Evolutionary conservation across 2,888 invertebrate genomes (phyloP), one percentile per base, ranked within the genome.

Genomic region (Phengaris alcon): DNA sequence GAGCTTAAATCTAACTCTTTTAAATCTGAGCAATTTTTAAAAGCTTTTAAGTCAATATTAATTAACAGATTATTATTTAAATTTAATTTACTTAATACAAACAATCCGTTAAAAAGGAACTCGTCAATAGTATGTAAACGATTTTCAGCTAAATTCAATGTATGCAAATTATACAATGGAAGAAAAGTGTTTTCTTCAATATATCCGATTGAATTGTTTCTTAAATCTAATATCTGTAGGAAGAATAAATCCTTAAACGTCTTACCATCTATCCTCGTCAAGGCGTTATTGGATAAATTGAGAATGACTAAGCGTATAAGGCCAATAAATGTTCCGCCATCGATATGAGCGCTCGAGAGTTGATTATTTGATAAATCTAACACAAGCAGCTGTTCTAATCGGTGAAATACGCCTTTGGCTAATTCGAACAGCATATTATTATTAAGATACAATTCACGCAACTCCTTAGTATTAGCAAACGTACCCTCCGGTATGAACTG

Each of bases 1-100:
- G 97, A 97, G 89, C 97, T 97, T 78, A 98, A 91, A 89, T 98
- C 98, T 79, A 98, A 94, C 86, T 98, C 98, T 89, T 97, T 97
- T 77, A 98, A 92, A 83, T 97, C 97, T 3, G 97, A 97, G 89
- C 97, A 98, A 88, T 98, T 98, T 84, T 96, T 96, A 87, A 98
- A 97, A 44, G 97, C 96, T 84, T 96, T 95, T 55, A 94, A 89
- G 86, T 97, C 97, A 80, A 97, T 95, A 82, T 94, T 95, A 79
- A 96, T 95, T 76, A 98, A 95, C 78, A 96, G 90, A 88, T 98
- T 98, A 86, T 97, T 97, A 87, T 97, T 97, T 75, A 98, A 93
- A 78, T 97, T 97, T 75, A 98, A 92, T 87, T 97, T 97, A 83
- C 96, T 97, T 74, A 98, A 93, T 72, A 97, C 97, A 90, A 96